phyloP scores from a whole-genome alignment of 2,888 invertebrate genomes.

The Noctua janthe region DNA sequence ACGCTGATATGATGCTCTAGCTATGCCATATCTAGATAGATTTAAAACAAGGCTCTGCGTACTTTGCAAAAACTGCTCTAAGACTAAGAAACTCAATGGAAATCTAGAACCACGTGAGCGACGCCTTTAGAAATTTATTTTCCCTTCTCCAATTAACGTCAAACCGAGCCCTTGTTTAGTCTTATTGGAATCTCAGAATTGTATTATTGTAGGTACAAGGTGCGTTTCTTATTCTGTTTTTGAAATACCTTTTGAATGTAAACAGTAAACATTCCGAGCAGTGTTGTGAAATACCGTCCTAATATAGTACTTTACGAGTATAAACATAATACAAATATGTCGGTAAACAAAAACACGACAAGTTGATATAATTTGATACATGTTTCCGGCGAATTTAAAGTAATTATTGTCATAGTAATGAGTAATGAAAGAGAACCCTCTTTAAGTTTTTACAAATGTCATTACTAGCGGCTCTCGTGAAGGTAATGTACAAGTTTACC shows the following conservation, averaged over 20 bases:
- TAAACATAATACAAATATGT: constrained; percentile 12
- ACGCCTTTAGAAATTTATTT: no score
- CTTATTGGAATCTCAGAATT: constrained; percentile 5
- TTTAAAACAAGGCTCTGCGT: neutral
- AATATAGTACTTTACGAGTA: constrained; percentile 57
- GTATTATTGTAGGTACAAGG: constrained; percentile 4
- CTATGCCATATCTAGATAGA: neutral
- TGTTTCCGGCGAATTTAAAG: constrained; percentile 22
- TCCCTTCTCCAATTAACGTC: neutral
- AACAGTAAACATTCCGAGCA: constrained; percentile 53
- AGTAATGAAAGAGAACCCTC: no score
- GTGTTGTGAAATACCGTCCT: constrained; percentile 51
- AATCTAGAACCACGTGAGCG: neutral
- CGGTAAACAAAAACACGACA: constrained; percentile 6
- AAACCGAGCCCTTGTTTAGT: constrained; percentile 9
- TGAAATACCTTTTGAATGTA: constrained; percentile 48
- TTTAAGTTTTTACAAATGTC: no score
- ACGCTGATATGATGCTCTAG: neutral
- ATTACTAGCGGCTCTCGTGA: constrained; percentile 34
- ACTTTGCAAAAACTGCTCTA: neutral
- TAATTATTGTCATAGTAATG: constrained; percentile 16
- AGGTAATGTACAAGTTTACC: constrained; percentile 65
- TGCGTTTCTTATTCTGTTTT: constrained; percentile 54
- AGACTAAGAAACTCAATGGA: neutral
- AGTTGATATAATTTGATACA: constrained; percentile 18